These are phyloP conservation scores for Gibbula magus DNA, from an alignment of 2,888 invertebrate genomes.

Conservation along the genomic window DNA sequence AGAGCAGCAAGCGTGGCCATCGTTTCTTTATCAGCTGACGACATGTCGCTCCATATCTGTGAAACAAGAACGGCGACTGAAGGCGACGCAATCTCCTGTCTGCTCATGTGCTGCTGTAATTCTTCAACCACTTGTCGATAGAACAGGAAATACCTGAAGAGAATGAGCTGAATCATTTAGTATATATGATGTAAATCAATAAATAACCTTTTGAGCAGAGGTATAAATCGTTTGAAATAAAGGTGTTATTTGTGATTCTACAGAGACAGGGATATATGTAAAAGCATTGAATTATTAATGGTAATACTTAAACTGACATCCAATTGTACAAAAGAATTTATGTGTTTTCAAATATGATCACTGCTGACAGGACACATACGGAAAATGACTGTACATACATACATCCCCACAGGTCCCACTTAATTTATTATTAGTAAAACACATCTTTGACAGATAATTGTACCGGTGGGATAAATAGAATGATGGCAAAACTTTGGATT, in stretches of 20 bases:
- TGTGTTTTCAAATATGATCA: too few species aligned
- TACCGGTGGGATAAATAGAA: too few species aligned
- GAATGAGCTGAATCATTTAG: neutral
- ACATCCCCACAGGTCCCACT: too few species aligned
- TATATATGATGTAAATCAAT: neutral
- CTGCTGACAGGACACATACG: too few species aligned
- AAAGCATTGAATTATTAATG: too few species aligned
- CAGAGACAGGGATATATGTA: too few species aligned
- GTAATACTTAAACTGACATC: too few species aligned
- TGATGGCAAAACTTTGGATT: too few species aligned
- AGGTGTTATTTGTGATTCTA: neutral
- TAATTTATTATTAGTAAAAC: too few species aligned
- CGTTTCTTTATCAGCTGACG: conserved; percentile 43
- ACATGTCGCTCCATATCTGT: conserved; percentile 48
- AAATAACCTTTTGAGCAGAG: neutral
- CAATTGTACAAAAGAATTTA: too few species aligned
- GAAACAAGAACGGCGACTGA: conserved; percentile 39
- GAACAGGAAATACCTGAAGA: conserved; percentile 55
- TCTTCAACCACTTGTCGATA: conserved; percentile 52
- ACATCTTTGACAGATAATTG: too few species aligned
- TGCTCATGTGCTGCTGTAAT: conserved; percentile 34
- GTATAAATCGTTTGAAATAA: neutral
- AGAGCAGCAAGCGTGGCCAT: conserved; percentile 49
- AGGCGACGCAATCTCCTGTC: conserved; percentile 24
- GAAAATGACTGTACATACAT: too few species aligned